Conservation (phyloP, 2,888 invertebrate species). For the Eulithis prunata region DNA sequence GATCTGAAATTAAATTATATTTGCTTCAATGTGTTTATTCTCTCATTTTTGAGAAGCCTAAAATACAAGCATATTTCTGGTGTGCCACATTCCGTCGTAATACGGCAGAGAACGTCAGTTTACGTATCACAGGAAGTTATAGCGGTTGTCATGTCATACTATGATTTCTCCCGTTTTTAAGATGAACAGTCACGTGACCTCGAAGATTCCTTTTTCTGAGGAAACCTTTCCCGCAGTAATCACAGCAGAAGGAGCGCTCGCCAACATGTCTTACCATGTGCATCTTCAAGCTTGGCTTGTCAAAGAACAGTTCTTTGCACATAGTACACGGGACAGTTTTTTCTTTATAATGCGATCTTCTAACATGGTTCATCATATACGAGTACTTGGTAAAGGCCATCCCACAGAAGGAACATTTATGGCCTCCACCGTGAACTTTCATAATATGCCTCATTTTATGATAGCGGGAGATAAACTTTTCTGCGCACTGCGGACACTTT, state of each 20-base stretch:
- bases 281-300: conserved; percentile 59
- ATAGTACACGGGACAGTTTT: conserved; percentile 67
- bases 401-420: conserved; percentile 64
- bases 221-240: conserved; percentile 78
- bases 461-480: conserved; percentile 65
- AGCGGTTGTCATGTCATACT: neutral
- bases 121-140: neutral
- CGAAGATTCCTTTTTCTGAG: conserved; percentile 79
- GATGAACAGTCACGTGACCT: conserved; percentile 41
- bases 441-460: conserved; percentile 64
- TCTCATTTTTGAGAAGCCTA: neutral
- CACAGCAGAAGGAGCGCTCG: conserved; percentile 74
- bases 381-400: conserved; percentile 66
- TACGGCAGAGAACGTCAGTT: neutral
- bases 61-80: neutral
- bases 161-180: conserved; percentile 15
- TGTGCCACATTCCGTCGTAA: too few relatives aligned
- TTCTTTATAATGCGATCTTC: conserved; percentile 67
- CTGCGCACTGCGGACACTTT: conserved; percentile 61
- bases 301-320: conserved; percentile 66
- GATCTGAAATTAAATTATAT: neutral
- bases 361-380: conserved; percentile 64
- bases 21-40: neutral
- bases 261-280: conserved; percentile 79
- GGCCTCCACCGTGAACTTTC: conserved; percentile 58